phyloP scores from a whole-genome alignment of 2,113 vertebrate species.

The Aphelocoma coerulescens region DNA sequence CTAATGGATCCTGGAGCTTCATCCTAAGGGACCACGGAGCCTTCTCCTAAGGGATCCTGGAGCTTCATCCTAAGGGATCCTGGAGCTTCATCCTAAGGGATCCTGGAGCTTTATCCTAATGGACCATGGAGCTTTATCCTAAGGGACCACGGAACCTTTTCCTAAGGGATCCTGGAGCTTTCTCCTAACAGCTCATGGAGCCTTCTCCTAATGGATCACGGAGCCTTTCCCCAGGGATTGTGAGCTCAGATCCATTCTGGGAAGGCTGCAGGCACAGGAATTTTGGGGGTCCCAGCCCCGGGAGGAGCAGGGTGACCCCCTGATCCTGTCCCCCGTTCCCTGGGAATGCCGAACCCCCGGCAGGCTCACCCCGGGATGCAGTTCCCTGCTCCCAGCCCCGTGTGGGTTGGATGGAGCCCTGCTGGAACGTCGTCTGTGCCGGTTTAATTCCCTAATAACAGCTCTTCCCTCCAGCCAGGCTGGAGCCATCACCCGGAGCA shows the following conservation, averaged over 20 bases:
- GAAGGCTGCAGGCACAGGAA: background rate
- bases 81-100: background rate
- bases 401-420: background rate
- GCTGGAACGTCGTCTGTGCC: background rate
- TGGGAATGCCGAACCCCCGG: background rate
- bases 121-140: rapidly evolving
- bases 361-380: background rate
- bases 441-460: conserved; percentile 46
- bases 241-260: background rate
- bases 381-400: background rate
- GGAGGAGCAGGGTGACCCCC: background rate
- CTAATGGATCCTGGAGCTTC: rapidly evolving
- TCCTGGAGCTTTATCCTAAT: rapidly evolving
- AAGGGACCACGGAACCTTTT: rapidly evolving
- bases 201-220: background rate
- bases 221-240: background rate
- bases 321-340: background rate
- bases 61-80: background rate
- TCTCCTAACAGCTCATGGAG: background rate
- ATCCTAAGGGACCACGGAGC: rapidly evolving
- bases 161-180: background rate
- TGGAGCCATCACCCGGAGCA: conserved; percentile 42
- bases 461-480: conserved; percentile 46
- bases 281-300: background rate
- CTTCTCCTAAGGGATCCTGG: background rate